phyloP scores from a whole-genome alignment of 2,888 invertebrate genomes.

The Halictus quadricinctus region DNA sequence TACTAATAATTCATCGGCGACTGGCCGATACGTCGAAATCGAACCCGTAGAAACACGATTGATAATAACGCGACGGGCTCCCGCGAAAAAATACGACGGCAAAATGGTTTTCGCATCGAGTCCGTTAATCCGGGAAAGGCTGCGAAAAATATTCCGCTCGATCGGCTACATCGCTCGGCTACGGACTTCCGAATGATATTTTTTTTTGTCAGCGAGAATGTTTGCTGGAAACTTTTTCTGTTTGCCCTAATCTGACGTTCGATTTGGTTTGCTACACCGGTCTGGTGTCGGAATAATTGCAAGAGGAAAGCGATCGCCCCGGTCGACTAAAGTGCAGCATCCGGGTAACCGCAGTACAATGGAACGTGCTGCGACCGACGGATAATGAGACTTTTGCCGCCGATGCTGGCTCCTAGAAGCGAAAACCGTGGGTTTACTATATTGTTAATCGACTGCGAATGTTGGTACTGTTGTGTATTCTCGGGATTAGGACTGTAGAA shows the following conservation, averaged over 20 bases:
- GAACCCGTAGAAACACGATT: neutral
- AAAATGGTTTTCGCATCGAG: conserved; percentile 1
- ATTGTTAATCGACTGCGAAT: neutral
- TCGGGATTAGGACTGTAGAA: neutral
- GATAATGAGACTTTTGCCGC: conserved; percentile 17
- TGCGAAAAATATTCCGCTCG: conserved; percentile 15
- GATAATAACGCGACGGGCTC: conserved; percentile 33
- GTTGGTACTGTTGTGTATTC: neutral
- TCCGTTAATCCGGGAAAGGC: neutral
- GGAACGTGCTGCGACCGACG: neutral
- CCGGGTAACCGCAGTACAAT: neutral
- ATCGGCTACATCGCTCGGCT: neutral
- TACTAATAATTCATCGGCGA: conserved; percentile 62
- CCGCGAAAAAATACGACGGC: conserved; percentile 4
- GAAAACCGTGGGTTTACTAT: neutral
- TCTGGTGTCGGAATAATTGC: conserved; percentile 9
- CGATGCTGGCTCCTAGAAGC: neutral
- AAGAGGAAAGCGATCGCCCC: neutral
- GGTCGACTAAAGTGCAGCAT: neutral
- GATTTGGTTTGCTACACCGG: neutral
- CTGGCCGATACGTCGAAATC: conserved; percentile 29
- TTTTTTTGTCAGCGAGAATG: neutral
- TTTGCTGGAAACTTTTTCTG: neutral
- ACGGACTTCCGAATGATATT: neutral
- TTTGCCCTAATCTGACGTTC: neutral